A percentile compares a stretch with the other conserved stretches of the same genome.
These are phyloP conservation scores for Leptothorax acervorum DNA, from an alignment of 2,888 invertebrate species.

Conservation along the genomic window DNA sequence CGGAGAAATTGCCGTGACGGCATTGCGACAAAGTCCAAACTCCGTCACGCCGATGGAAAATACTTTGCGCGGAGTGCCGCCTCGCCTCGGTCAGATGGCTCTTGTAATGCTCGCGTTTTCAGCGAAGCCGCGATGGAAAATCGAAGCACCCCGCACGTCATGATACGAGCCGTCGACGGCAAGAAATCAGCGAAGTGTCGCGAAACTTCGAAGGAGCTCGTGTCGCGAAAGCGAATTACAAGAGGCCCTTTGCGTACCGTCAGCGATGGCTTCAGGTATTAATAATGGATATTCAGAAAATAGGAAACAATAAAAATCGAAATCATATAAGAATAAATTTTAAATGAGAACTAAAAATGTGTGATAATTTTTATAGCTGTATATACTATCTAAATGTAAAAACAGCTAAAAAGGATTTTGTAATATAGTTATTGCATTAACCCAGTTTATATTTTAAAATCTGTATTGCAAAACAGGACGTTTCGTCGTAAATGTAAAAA, in stretches of 20 bases:
- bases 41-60: slow-evolving; percentile 65
- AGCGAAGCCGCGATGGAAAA: slow-evolving; percentile 42
- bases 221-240: slow-evolving; percentile 9
- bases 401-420: not conserved
- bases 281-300: not conserved
- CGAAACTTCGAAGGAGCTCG: slow-evolving; percentile 40
- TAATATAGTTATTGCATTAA: not conserved
- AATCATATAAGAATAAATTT: not conserved
- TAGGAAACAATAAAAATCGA: not conserved
- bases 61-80: slow-evolving; percentile 69
- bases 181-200: slow-evolving; percentile 55
- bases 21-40: slow-evolving; percentile 73
- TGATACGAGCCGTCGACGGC: slow-evolving; percentile 61
- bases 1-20: slow-evolving; percentile 80
- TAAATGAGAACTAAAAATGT: not conserved
- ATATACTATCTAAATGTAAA: not conserved
- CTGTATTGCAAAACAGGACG: not conserved
- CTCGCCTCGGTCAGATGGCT: slow-evolving; percentile 69
- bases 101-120: slow-evolving; percentile 63
- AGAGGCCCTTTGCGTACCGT: not conserved
- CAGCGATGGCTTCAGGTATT: not conserved
- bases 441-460: not conserved
- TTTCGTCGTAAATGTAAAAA: not conserved
- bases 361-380: not conserved
- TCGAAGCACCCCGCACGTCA: slow-evolving; percentile 54